Percentiles rank a stretch among this genome's conserved stretches.
Evolutionary conservation across 2,113 vertebrate genomes (phyloP).

Genomic region (Sterrhoptilus dennistouni): DNA sequence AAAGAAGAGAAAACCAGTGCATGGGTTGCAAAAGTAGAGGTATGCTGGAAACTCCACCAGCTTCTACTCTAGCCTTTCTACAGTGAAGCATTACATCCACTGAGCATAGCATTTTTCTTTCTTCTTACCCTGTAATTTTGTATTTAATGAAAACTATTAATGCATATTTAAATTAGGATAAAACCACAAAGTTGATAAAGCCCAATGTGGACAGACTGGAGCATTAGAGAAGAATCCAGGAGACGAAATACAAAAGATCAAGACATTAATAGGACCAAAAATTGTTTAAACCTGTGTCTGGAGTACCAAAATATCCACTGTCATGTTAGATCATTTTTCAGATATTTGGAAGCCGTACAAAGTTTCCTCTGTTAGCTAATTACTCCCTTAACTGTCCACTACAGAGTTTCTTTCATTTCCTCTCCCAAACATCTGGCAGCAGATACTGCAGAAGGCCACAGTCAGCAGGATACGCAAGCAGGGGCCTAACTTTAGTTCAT

Average conservation of each 20-base stretch:
- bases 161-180: not conserved
- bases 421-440: slow-evolving; percentile 42
- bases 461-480: slow-evolving; percentile 24
- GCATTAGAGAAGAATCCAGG: not conserved
- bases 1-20: not conserved
- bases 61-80: not conserved
- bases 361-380: slow-evolving; percentile 53
- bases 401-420: slow-evolving; percentile 60
- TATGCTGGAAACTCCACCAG: not conserved
- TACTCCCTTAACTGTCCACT: slow-evolving; percentile 43
- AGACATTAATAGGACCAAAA: not conserved
- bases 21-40: not conserved
- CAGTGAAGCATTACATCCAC: not conserved
- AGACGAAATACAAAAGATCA: not conserved
- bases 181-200: not conserved
- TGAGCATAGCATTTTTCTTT: not conserved
- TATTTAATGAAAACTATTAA: not conserved
- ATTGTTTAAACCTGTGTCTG: slow-evolving; percentile 8
- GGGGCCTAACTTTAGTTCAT: slow-evolving; percentile 54
- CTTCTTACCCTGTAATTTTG: not conserved
- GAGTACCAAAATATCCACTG: not conserved
- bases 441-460: slow-evolving; percentile 48
- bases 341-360: slow-evolving; percentile 46
- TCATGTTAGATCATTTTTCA: not conserved
- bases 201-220: not conserved